These are phyloP conservation scores for Clarias pachynema DNA, from an alignment of 2,797 vertebrate species.

Conservation along the genomic window DNA sequence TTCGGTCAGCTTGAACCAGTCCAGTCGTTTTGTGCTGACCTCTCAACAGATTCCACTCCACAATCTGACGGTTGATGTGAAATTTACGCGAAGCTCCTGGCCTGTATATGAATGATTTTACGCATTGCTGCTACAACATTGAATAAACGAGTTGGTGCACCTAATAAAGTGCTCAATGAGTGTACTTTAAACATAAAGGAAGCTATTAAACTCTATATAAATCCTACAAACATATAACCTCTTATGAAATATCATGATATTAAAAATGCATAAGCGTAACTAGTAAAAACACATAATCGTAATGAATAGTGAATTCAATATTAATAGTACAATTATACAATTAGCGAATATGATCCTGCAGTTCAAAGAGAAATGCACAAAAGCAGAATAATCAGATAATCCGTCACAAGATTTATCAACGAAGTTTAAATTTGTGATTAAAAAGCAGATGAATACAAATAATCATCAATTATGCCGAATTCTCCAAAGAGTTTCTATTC, in stretches of 20 bases:
- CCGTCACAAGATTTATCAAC: not conserved
- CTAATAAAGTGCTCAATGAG: not conserved
- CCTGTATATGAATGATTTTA: not conserved
- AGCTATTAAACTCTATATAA: not conserved
- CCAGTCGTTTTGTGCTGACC: not conserved
- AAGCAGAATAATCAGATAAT: not conserved
- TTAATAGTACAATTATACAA: not conserved
- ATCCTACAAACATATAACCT: not conserved
- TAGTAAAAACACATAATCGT: not conserved
- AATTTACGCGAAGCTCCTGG: not conserved
- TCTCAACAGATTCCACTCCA: not conserved
- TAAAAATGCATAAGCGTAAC: not conserved
- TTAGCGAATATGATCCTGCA: not conserved
- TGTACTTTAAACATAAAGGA: not conserved
- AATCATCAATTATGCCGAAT: not conserved
- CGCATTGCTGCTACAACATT: not conserved
- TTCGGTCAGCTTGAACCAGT: not conserved
- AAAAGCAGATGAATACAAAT: not conserved
- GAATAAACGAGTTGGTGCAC: not conserved
- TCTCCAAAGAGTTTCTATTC: not conserved
- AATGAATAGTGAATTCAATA: not conserved
- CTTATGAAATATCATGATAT: not conserved
- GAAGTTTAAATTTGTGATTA: too few relatives aligned
- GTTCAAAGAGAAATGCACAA: not conserved
- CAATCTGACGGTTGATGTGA: not conserved